A percentile compares a stretch with the other conserved stretches of the same genome.
phyloP scores from a whole-genome alignment of 30 jellyfish, hydroid and myxozoan genomes.

The Mastigias papua region DNA sequence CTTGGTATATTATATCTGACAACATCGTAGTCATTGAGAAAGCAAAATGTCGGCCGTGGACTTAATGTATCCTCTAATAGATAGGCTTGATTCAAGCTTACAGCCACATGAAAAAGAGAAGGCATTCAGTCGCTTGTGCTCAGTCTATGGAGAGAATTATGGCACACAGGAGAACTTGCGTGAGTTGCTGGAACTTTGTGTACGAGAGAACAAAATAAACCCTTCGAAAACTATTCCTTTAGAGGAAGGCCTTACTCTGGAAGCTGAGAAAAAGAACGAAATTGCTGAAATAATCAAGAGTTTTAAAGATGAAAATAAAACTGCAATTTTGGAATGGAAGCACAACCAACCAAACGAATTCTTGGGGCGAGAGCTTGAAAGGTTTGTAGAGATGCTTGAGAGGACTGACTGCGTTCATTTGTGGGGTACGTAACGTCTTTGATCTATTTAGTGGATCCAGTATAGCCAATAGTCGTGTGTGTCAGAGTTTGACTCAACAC shows the following conservation, averaged over 20 bases:
- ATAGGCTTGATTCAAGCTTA: neutral
- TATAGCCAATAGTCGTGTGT: no score
- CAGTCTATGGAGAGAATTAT: conserved; percentile 1
- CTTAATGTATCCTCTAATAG: neutral
- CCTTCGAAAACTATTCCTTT: neutral
- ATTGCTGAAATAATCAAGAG: no score
- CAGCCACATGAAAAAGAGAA: neutral
- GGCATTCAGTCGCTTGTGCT: neutral
- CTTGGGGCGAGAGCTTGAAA: conserved; percentile 24
- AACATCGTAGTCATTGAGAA: no score
- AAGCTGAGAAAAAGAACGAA: no score
- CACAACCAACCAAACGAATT: conserved; percentile 37
- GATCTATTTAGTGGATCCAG: no score
- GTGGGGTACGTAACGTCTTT: conserved; percentile 61
- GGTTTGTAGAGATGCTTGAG: conserved; percentile 24
- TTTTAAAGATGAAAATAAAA: no score
- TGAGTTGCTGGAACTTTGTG: neutral
- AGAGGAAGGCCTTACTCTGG: neutral
- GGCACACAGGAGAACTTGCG: neutral
- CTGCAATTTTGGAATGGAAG: conserved; percentile 20
- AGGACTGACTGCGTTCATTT: conserved; percentile 5
- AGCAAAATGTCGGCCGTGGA: conserved; percentile 7
- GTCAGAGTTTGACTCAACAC: no score
- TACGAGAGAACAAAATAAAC: neutral
- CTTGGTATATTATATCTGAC: no score